Conservation (phyloP, 1,140 invertebrate species). For the Aricia agestis region DNA sequence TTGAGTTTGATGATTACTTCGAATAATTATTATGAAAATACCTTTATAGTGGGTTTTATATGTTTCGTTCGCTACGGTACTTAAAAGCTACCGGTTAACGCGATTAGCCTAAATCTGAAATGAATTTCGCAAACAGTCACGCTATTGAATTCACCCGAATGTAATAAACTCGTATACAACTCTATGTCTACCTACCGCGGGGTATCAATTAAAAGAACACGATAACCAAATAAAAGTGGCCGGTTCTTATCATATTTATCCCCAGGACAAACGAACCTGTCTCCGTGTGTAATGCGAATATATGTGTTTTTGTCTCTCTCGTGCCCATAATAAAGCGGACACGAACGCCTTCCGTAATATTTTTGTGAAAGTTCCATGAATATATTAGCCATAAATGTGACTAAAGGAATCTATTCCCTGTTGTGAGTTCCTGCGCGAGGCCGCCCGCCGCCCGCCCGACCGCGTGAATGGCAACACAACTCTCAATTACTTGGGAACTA, state of each 20-base stretch:
- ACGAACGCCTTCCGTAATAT: slow-evolving; percentile 59
- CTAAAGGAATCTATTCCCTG: slow-evolving; percentile 68
- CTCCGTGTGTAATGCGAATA: slow-evolving; percentile 16
- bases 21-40: not conserved
- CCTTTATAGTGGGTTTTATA: not conserved
- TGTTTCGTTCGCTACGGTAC: not conserved
- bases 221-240: slow-evolving; percentile 3
- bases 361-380: slow-evolving; percentile 73
- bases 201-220: not conserved
- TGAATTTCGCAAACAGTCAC: not conserved
- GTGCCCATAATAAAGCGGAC: slow-evolving; percentile 55
- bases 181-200: not conserved
- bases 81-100: not conserved
- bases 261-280: slow-evolving; percentile 17
- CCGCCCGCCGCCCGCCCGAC: slow-evolving; percentile 23
- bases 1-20: too few species aligned
- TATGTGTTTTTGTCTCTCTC: slow-evolving; percentile 29
- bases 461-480: slow-evolving; percentile 44
- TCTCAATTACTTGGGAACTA: slow-evolving; percentile 46
- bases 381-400: slow-evolving; percentile 75
- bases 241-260: slow-evolving; percentile 14
- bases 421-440: slow-evolving; percentile 31
- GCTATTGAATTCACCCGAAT: not conserved
- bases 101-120: not conserved
- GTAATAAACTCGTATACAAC: not conserved